Evolutionary conservation across 2,113 vertebrate species (phyloP).

Genomic region (Raja brachyura): DNA sequence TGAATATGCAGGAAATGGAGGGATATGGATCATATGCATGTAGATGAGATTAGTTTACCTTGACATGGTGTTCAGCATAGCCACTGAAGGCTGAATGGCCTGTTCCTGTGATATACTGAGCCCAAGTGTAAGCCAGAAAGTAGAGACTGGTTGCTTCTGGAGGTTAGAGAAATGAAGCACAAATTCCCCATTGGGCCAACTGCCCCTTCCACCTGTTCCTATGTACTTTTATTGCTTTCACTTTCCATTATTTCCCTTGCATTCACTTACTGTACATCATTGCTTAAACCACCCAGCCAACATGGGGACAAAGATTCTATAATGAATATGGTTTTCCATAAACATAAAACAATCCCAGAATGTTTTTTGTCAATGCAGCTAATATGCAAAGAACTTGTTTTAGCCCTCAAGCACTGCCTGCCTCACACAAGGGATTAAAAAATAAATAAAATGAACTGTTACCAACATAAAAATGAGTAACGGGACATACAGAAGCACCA

Average conservation of each 20-base stretch:
- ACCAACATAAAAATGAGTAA: neutral
- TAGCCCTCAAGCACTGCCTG: neutral
- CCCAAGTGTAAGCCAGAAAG: neutral
- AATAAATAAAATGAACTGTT: too few relatives aligned
- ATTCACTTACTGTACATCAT: neutral
- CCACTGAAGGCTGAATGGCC: too few relatives aligned
- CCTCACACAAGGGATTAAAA: neutral
- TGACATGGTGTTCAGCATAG: too few relatives aligned
- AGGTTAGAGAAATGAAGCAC: neutral
- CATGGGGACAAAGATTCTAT: neutral
- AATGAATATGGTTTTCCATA: neutral
- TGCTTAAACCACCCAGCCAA: neutral
- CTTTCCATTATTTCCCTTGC: neutral
- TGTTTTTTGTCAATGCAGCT: neutral
- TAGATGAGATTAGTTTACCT: too few relatives aligned
- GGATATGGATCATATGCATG: too few relatives aligned
- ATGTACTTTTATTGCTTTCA: neutral
- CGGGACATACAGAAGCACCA: neutral
- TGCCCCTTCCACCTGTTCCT: neutral
- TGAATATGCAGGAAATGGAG: too few relatives aligned
- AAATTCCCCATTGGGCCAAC: neutral
- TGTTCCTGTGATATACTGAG: too few relatives aligned
- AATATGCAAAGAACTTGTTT: neutral
- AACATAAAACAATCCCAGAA: neutral
- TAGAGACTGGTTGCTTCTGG: neutral